Evolutionary conservation across 2,888 invertebrate genomes (phyloP), one percentile per base, ranked within the genome.

Genomic region (Phlogophora meticulosa): DNA sequence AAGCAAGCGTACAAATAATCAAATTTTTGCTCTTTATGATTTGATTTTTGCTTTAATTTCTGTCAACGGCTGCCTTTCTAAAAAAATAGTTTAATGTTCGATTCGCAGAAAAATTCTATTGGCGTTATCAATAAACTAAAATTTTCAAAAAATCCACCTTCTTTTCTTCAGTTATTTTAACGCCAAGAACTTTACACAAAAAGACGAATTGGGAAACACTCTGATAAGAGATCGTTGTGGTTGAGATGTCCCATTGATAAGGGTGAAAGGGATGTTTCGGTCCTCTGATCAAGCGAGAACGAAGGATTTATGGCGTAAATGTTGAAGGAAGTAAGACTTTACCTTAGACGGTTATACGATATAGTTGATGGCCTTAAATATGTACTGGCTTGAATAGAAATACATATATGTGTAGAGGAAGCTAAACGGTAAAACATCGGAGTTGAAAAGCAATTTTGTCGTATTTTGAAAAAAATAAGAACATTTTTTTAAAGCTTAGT

Each of bases 221-320:
- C 57, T 42, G 57, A 71, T 73, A 71, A 40, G 73, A 57, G 17
- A 55, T 55, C 49, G 53, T 40, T 40, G 60, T 36, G 69, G 69
- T 75, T 60, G 24, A 60, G 48, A 68, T 72, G 53, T 75, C 46
- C 70, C 55, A 69, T 46, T 70, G 76, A 73, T 62, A 62, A 73
- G 72, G 76, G 76, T 63, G n/a, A 7, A 24, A 36, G 48, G 55
- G 22, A 28, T 38, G 36, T 70, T 63, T 63, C 56, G 34, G 32
- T 46, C 0, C 38, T 43, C 38, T 15, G 43, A 56, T 73, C 48
- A 49, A 43, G 45, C 36, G 36, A 38, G 38, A 62, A 24, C 36
- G 73, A 56, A 52, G 43, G 63, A 59, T 68, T 53, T 57, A 73
- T 55, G 7, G 73, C 17, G 20, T 4, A 28, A 71, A 71, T 32